Evolutionary conservation across 2,888 invertebrate genomes (phyloP).

Genomic region (Euclidia mi): DNA sequence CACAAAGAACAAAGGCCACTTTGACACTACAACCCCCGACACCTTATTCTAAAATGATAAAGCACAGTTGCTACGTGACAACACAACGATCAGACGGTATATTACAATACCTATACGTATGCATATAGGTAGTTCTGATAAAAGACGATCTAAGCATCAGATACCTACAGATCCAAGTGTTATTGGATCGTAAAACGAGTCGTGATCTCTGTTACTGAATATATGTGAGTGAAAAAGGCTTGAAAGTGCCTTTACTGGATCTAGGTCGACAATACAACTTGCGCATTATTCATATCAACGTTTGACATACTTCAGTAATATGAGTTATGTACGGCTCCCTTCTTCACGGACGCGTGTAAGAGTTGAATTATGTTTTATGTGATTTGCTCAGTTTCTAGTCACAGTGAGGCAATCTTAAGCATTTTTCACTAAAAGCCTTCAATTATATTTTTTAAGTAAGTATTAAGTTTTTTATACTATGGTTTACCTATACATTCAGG

Average conservation of each 20-base stretch:
- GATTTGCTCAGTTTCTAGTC: too few relatives aligned
- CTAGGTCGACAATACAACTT: constrained; percentile 20
- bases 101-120: too few relatives aligned
- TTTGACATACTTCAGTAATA: constrained; percentile 3
- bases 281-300: constrained; percentile 18
- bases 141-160: constrained; percentile 5
- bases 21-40: too few relatives aligned
- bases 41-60: neutral
- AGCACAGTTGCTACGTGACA: neutral
- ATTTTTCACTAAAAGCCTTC: too few relatives aligned
- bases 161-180: constrained; percentile 19
- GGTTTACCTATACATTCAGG: too few relatives aligned
- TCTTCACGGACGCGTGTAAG: too few relatives aligned
- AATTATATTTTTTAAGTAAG: too few relatives aligned
- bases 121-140: neutral
- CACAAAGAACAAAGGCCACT: too few relatives aligned
- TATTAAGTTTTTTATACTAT: too few relatives aligned
- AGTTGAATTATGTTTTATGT: neutral
- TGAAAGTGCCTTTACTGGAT: constrained; percentile 13
- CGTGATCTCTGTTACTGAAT: constrained; percentile 23
- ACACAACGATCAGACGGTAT: neutral
- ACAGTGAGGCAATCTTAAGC: too few relatives aligned
- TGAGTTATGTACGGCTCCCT: neutral
- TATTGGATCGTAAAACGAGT: constrained; percentile 25
- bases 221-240: constrained; percentile 8